These are phyloP conservation scores for Zaprionus kolodkinae DNA, from an alignment of 1,140 invertebrate genomes.

Conservation along the genomic window DNA sequence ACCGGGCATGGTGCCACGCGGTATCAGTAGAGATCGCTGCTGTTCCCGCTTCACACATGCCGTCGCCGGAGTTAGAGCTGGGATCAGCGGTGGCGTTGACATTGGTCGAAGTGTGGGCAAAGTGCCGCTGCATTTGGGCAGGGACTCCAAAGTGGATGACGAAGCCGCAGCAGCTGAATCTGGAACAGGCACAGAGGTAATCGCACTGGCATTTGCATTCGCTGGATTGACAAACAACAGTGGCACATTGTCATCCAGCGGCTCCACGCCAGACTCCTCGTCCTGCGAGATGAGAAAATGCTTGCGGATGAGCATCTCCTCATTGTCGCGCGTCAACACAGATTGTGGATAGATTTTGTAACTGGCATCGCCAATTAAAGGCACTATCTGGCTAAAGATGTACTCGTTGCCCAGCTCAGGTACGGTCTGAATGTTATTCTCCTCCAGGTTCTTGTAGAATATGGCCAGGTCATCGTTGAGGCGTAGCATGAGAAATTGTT, in stretches of 20 bases:
- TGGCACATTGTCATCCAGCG: conserved; percentile 63
- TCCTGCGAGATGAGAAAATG: conserved; percentile 69
- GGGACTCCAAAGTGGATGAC: background rate
- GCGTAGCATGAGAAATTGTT: conserved; percentile 67
- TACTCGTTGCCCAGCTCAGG: conserved; percentile 56
- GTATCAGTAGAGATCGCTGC: conserved; percentile 28
- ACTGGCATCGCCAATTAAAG: conserved; percentile 61
- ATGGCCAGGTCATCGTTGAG: conserved; percentile 62
- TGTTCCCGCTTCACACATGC: conserved; percentile 11
- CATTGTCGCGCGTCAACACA: conserved; percentile 62
- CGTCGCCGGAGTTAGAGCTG: conserved; percentile 6
- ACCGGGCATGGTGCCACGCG: background rate
- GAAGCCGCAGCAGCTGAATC: background rate
- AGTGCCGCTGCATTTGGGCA: background rate
- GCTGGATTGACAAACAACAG: conserved; percentile 45
- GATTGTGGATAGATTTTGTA: conserved; percentile 58
- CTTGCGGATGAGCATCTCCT: conserved; percentile 78
- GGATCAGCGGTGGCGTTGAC: conserved; percentile 14
- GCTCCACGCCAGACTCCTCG: conserved; percentile 61
- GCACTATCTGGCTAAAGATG: conserved; percentile 67
- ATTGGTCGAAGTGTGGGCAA: background rate
- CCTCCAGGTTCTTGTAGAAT: conserved; percentile 61
- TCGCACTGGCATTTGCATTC: background rate
- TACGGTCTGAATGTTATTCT: conserved; percentile 55
- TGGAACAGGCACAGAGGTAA: background rate